Evolutionary conservation across 2,113 vertebrate species (phyloP).

Genomic region (Scopus umbretta): DNA sequence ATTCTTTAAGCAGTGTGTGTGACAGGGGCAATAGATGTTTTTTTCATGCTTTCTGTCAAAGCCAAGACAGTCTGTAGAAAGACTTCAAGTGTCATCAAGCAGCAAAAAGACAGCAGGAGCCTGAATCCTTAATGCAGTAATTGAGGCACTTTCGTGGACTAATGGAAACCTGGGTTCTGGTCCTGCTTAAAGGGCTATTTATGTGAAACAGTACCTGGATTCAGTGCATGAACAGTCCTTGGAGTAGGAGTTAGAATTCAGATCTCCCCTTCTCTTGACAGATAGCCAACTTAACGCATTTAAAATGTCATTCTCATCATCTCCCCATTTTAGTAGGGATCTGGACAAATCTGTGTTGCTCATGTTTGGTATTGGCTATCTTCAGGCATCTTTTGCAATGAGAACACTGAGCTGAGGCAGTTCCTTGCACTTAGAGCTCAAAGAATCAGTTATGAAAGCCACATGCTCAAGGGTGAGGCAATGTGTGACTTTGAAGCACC

Average conservation of each 20-base stretch:
- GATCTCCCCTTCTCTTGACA: not conserved
- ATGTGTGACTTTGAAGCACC: not conserved
- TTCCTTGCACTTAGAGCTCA: not conserved
- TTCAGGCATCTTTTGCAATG: not conserved
- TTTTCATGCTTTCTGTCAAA: not conserved
- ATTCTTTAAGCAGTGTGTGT: not conserved
- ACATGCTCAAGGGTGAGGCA: not conserved
- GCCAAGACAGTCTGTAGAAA: not conserved
- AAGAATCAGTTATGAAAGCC: not conserved
- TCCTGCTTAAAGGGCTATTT: not conserved
- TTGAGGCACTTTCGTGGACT: not conserved
- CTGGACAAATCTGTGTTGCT: not conserved
- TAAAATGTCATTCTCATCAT: not conserved
- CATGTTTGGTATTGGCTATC: not conserved
- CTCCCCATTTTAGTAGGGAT: not conserved
- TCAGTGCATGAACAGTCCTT: not conserved
- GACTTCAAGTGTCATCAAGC: not conserved
- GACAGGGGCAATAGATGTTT: accelerated
- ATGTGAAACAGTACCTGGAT: not conserved
- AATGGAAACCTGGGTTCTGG: not conserved
- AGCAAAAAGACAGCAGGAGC: not conserved
- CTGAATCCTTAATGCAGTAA: not conserved
- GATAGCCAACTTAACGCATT: not conserved
- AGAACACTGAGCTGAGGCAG: not conserved
- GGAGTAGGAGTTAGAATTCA: not conserved